Percentiles rank a stretch among this genome's conserved stretches.
Conservation (phyloP, 1,140 invertebrate species). For the Drosophila hydei region DNA sequence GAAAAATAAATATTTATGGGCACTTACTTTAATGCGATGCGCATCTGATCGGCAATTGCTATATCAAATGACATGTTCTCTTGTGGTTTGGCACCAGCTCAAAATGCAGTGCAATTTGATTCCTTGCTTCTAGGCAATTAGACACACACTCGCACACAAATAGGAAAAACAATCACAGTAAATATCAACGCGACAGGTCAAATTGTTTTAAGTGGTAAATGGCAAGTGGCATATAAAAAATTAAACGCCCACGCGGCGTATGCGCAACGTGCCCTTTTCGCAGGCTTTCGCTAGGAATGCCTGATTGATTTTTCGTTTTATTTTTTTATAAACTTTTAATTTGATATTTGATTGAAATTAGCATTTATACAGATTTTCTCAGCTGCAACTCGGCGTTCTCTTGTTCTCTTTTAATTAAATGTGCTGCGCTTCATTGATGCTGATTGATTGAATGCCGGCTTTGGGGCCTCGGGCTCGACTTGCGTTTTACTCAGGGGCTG, state of each 20-base stretch:
- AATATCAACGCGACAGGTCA: constrained; percentile 37
- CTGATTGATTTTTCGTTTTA: constrained; percentile 36
- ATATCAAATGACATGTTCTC: constrained; percentile 81
- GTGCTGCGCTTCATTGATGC: constrained; percentile 15
- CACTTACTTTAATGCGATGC: constrained; percentile 78
- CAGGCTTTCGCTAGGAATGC: constrained; percentile 17
- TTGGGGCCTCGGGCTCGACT: constrained; percentile 48
- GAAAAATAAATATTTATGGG: not conserved
- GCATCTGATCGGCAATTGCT: constrained; percentile 80
- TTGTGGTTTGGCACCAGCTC: constrained; percentile 37
- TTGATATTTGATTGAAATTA: constrained; percentile 8
- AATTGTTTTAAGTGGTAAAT: constrained; percentile 9
- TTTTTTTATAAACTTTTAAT: not conserved
- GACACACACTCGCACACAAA: not conserved
- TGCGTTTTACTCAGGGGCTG: constrained; percentile 78
- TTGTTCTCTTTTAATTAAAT: constrained; percentile 18
- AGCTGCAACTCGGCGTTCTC: constrained; percentile 6
- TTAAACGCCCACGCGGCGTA: constrained; percentile 40
- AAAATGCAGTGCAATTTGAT: constrained; percentile 37
- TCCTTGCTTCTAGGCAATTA: constrained; percentile 27
- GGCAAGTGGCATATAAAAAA: constrained; percentile 31
- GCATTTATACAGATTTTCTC: not conserved
- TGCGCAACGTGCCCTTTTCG: constrained; percentile 35
- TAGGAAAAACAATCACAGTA: constrained; percentile 43
- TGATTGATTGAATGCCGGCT: constrained; percentile 30